Evolutionary conservation across 2,888 invertebrate genomes (phyloP), one percentile per base, ranked within the genome.

Genomic region (Aquatica leii): DNA sequence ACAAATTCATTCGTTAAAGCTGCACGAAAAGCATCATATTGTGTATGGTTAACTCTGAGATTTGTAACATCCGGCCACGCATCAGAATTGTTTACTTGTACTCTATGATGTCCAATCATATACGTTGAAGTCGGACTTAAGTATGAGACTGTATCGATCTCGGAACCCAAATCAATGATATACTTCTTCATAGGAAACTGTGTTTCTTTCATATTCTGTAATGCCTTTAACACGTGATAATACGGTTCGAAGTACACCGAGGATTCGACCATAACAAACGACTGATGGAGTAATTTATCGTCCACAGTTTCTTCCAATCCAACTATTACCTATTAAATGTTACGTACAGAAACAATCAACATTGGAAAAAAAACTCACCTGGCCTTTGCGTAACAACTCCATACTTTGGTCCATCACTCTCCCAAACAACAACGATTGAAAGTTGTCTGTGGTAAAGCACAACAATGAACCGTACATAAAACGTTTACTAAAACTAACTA

Each of bases 391-490:
- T 2, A 89, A 75, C 46, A 85, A 76, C 51, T 83, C 79, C 0
- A 77, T 62, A 49, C 88, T 84, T 0, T 88, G 82, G 51, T 88
- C 86, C 3, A 85, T 81, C 43, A 94, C 89, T 34, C 87, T 88
- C 0, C 88, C 93, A 73, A 93, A 86, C 62, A 90, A 78, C 34
- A 92, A 82, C 1, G 87, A 87, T 24, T 86, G 79, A 78, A 94
- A 94, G 59, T 87, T 83, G 75, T 91, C 87, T 21, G 81, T 81
- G 0, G 92, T 90, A 50, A 95, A 88, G 59, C 91, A 87, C 0
- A 95, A 77, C 14, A 94, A 80, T 0, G 92, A 88, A 0, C 94
- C 93, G 75, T 82, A 87, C 82, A 91, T 86, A 18, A 92, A 86
- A 62, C 87, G 82, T 71, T 88, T 88, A 1, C 83, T 82, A 37